Base-by-base conservation (phyloP, 2,888 invertebrate genomes). In the Perdita meconis region DNA sequence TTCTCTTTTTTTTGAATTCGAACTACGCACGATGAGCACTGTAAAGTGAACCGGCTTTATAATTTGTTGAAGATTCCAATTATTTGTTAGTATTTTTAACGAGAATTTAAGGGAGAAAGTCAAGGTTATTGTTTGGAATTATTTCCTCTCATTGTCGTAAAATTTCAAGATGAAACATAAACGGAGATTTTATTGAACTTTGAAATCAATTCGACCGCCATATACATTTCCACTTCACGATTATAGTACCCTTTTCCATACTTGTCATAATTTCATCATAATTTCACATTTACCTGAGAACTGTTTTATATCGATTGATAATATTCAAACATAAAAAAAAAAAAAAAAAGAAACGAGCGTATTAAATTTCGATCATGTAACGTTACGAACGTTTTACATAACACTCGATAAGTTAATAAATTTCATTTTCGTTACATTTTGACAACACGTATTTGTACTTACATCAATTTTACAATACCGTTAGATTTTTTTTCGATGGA, bases 391-490 rank as follows among this genome's bases (percentile, higher is more conserved):
- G 30, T 30, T n/a, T n/a, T n/a, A 30, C 2, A 30, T 30, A 2
- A 24, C 16, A 42, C 10, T 55, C 40, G 30, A 30, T n/a, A 53
- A 57, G n/a, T 61, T 71, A 38, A 59, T 65, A 67, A 60, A 68
- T 66, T 57, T 30, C 22, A 16, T 51, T 65, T 50, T 40, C 16
- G 10, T 51, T 57, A 57, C 56, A 57, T 38, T 64, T 64, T 47
- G 57, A 68, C 63, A 68, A 75, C 61, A 30, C 55, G 60, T 68
- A 72, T 80, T 80, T 81, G 67, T 77, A 81, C 77, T 71, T 70
- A 64, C 67, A 67, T 56, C 44, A 60, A 64, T 63, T 73, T 80
- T 65, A 79, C 67, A 71, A 79, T 61, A 56, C 36, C n/a, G 44
- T 40, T 53, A 22, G 40, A 67, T 60, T 66, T 40, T 53, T 26